Percentiles rank a stretch among this genome's conserved stretches.
These are phyloP conservation scores for Tenebrosternarchus preto DNA, from an alignment of 2,113 vertebrate species.

Conservation along the genomic window DNA sequence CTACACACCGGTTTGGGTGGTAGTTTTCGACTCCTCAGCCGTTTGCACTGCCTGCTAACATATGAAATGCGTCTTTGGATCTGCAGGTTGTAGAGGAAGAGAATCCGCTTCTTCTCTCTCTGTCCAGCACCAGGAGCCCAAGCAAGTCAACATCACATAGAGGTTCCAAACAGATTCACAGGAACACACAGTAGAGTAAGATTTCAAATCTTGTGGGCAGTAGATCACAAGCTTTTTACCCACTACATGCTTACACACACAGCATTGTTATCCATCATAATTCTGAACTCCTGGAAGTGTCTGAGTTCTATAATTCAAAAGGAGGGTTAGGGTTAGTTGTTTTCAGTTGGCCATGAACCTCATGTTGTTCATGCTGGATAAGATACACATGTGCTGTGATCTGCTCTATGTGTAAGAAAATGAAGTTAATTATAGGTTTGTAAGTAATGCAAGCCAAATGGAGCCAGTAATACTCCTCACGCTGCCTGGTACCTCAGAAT, in stretches of 20 bases:
- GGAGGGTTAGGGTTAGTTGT: background rate
- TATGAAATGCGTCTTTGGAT: constrained; percentile 69
- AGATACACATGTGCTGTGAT: constrained; percentile 8
- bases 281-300: background rate
- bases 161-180: background rate
- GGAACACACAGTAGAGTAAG: background rate
- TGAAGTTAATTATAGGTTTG: constrained; percentile 21
- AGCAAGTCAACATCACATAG: background rate
- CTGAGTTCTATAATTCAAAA: background rate
- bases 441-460: constrained; percentile 29
- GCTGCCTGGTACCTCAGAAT: constrained; percentile 1
- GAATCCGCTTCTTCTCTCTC: constrained; percentile 81
- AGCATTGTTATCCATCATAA: too few species aligned
- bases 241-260: too few species aligned
- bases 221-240: too few species aligned
- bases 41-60: constrained; percentile 58
- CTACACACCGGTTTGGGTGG: constrained; percentile 56
- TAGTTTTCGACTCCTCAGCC: constrained; percentile 41
- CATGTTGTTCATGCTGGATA: background rate
- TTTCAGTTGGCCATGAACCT: background rate
- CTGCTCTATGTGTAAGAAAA: constrained; percentile 16
- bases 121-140: constrained; percentile 55
- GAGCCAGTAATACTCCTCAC: constrained; percentile 41
- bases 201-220: background rate
- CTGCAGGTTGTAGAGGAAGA: constrained; percentile 86